Percentiles rank a stretch among this genome's conserved stretches.
Conservation (phyloP, 2,113 vertebrate genomes). For the Coptodon rendalli region DNA sequence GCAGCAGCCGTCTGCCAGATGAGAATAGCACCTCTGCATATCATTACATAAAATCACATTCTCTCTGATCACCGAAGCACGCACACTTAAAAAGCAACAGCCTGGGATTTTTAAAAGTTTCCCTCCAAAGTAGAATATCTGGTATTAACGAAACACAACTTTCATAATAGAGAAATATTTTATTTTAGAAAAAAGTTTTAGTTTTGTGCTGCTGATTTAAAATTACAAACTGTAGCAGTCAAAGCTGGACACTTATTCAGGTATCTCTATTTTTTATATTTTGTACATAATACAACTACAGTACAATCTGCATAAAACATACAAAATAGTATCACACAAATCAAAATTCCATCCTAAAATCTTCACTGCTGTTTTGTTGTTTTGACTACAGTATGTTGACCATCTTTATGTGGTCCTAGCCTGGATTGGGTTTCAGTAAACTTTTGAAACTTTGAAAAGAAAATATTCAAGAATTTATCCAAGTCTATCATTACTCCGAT, state of each 20-base stretch:
- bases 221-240: background rate
- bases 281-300: background rate
- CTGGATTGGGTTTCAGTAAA: background rate
- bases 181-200: background rate
- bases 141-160: background rate
- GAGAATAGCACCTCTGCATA: slow-evolving; percentile 30
- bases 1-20: slow-evolving; percentile 21
- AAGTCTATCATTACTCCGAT: background rate
- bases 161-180: background rate
- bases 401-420: background rate
- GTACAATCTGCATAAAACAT: rapidly evolving
- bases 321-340: background rate
- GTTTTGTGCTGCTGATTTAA: background rate
- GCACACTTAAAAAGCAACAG: background rate
- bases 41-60: slow-evolving; percentile 36
- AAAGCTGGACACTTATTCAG: background rate
- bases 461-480: background rate
- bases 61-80: slow-evolving; percentile 18
- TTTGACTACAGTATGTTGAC: background rate
- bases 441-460: background rate
- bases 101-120: background rate
- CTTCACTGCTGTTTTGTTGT: background rate
- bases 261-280: background rate
- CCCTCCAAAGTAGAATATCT: background rate
- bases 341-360: background rate